Conservation (phyloP, 2,797 vertebrate species). For the Coilia nasus region DNA sequence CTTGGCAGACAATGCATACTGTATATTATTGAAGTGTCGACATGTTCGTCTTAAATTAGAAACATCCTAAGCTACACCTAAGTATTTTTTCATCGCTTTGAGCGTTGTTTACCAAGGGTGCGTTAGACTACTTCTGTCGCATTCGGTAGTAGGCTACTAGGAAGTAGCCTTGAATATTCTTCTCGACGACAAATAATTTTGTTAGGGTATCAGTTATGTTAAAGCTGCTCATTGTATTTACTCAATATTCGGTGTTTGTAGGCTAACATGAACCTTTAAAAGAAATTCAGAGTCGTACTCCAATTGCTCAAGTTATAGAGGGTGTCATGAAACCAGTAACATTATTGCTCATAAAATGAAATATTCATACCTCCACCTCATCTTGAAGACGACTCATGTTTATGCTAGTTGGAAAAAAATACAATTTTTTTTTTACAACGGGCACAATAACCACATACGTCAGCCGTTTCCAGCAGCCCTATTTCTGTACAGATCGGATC, state of each 20-base stretch:
- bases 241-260: neutral
- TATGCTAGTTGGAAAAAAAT: neutral
- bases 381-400: conserved; percentile 46
- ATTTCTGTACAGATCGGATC: neutral
- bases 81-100: neutral
- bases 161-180: neutral
- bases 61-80: neutral
- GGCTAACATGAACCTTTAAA: neutral
- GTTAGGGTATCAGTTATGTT: neutral
- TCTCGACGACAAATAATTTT: neutral
- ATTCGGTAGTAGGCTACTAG: neutral
- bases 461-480: neutral
- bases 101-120: neutral
- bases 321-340: neutral
- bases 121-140: neutral
- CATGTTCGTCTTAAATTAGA: neutral
- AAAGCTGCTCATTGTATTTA: neutral
- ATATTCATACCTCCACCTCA: conserved; percentile 49
- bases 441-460: neutral
- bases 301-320: neutral
- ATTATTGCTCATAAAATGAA: neutral
- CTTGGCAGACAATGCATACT: neutral
- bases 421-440: neutral
- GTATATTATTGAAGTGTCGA: neutral
- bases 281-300: neutral